A percentile compares a stretch with the other conserved stretches of the same genome.
These are phyloP conservation scores for Tuta absoluta DNA, from an alignment of 2,888 invertebrate species.

Conservation along the genomic window DNA sequence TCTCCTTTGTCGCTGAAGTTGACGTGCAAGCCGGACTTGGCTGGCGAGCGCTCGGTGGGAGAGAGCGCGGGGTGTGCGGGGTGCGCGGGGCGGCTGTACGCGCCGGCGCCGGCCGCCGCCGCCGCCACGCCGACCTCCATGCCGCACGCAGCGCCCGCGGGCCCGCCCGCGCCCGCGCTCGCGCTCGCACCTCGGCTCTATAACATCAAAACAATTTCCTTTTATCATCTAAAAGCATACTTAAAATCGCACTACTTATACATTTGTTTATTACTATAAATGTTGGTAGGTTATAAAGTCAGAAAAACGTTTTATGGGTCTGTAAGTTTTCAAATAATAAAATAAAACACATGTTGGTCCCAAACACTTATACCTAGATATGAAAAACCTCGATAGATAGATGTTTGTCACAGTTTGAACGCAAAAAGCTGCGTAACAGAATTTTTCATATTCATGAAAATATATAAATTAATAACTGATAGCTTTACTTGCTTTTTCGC, in stretches of 20 bases:
- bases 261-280: too few relatives aligned
- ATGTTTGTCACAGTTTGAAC: too few relatives aligned
- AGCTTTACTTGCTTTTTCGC: conserved; percentile 1
- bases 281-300: too few relatives aligned
- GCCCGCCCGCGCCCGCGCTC: conserved; percentile 39
- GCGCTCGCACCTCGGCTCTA: conserved; percentile 59
- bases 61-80: conserved; percentile 66
- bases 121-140: conserved; percentile 46
- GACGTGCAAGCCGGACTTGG: conserved; percentile 91
- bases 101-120: conserved; percentile 69
- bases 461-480: background rate
- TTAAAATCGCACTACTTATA: too few relatives aligned
- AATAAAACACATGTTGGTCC: too few relatives aligned
- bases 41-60: conserved; percentile 89
- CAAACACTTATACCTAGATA: too few relatives aligned
- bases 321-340: too few relatives aligned
- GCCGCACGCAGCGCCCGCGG: conserved; percentile 48
- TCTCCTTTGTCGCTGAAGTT: conserved; percentile 96
- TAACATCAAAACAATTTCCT: conserved; percentile 32
- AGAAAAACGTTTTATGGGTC: too few relatives aligned
- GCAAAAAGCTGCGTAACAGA: background rate
- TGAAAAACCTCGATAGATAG: too few relatives aligned
- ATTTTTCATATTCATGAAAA: background rate
- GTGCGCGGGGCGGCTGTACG: conserved; percentile 43
- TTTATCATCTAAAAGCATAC: background rate